Evolutionary conservation across 2,888 invertebrate genomes (phyloP).

Genomic region (Myopa tessellatipennis): DNA sequence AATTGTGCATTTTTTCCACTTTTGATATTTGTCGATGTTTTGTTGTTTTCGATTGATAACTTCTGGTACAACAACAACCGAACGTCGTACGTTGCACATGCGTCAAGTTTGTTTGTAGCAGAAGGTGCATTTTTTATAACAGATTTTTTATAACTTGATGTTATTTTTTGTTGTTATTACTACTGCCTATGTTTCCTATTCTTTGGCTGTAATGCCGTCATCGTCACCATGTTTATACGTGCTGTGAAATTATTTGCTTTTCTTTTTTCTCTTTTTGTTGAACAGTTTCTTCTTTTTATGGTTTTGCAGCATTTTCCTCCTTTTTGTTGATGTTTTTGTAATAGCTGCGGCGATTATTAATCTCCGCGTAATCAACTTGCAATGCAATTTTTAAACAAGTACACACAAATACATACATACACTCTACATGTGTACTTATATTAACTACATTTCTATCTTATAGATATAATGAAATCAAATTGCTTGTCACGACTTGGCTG

Average conservation of each 20-base stretch:
- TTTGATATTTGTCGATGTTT: slow-evolving; percentile 2
- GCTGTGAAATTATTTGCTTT: background rate
- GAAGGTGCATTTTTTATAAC: slow-evolving; percentile 18
- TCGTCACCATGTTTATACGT: slow-evolving; percentile 19
- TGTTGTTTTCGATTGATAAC: background rate
- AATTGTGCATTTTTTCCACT: background rate
- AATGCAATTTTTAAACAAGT: slow-evolving; percentile 16
- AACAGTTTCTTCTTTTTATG: background rate
- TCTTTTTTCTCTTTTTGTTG: background rate
- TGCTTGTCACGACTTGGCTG: slow-evolving; percentile 4
- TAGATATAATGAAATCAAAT: slow-evolving; percentile 10
- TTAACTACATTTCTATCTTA: background rate
- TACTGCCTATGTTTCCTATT: background rate
- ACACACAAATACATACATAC: background rate
- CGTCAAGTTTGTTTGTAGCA: slow-evolving; percentile 3
- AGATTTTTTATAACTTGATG: background rate
- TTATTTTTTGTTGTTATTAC: background rate
- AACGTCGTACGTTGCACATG: slow-evolving; percentile 18
- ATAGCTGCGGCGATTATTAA: slow-evolving; percentile 12
- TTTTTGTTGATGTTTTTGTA: slow-evolving; percentile 2
- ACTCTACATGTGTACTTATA: background rate
- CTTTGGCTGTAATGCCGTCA: background rate
- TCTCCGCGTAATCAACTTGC: slow-evolving; percentile 27
- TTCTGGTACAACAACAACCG: background rate
- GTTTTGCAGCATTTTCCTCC: background rate